Percentiles rank a stretch among this genome's conserved stretches.
Conservation (phyloP, 23 tunicate species). For the Ciona savignyi region DNA sequence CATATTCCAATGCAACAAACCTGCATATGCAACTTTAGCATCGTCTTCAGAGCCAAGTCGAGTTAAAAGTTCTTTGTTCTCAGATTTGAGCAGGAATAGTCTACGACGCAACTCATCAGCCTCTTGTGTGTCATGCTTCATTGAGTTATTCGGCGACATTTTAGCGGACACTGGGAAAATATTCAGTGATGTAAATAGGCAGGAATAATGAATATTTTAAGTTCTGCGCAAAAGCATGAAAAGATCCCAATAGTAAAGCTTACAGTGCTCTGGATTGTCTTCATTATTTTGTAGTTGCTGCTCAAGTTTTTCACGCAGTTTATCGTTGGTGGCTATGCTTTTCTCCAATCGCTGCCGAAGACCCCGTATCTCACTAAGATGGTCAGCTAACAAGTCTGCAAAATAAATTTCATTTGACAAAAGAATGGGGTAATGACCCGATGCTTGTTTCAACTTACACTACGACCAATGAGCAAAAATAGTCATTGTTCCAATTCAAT, state of each 20-base stretch:
- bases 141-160: constrained; percentile 26
- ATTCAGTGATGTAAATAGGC: too few species aligned
- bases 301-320: constrained; percentile 66
- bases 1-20: neutral
- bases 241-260: neutral
- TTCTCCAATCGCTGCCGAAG: constrained; percentile 76
- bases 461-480: too few species aligned
- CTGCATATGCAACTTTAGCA: neutral
- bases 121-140: neutral
- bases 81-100: constrained; percentile 18
- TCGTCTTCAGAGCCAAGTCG: constrained; percentile 19
- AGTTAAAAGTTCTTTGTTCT: constrained; percentile 19
- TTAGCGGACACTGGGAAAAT: constrained; percentile 50
- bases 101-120: constrained; percentile 11
- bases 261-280: constrained; percentile 18
- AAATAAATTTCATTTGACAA: too few species aligned
- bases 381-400: constrained; percentile 65
- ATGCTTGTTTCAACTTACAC: too few species aligned
- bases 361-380: constrained; percentile 71
- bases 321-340: constrained; percentile 66
- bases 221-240: too few species aligned
- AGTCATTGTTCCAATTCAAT: too few species aligned
- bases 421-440: too few species aligned
- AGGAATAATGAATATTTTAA: too few species aligned
- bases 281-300: constrained; percentile 17